phyloP scores from a whole-genome alignment of 2,797 vertebrate genomes.

The Miichthys miiuy region DNA sequence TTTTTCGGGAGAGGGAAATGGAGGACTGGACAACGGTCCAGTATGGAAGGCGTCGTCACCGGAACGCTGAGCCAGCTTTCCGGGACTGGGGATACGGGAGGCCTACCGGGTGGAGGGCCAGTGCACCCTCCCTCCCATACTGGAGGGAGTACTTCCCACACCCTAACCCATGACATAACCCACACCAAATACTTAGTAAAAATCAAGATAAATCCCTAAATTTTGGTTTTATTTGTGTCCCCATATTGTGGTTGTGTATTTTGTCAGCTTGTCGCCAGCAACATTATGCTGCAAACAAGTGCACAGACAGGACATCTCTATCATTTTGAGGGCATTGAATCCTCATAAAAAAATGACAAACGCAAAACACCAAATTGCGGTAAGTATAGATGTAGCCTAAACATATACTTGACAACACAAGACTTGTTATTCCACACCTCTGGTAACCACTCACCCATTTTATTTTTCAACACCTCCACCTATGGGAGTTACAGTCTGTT shows the following conservation, averaged over 20 bases:
- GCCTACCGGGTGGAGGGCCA: no score
- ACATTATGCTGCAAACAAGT: not conserved
- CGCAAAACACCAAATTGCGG: not conserved
- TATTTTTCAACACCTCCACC: conserved; percentile 71
- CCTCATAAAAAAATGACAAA: not conserved
- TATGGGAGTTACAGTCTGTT: conserved; percentile 42
- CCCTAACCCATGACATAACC: not conserved
- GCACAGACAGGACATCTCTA: not conserved
- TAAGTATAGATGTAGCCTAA: not conserved
- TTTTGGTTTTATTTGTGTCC: not conserved
- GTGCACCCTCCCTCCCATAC: no score
- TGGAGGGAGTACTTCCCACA: no score
- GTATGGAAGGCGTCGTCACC: no score
- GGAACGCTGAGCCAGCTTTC: no score
- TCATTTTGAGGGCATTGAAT: not conserved
- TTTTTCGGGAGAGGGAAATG: no score
- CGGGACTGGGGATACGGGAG: no score
- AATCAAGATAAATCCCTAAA: not conserved
- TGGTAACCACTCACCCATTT: conserved; percentile 69
- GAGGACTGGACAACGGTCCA: no score
- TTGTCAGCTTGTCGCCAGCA: not conserved
- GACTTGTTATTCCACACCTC: conserved; percentile 82
- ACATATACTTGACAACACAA: conserved; percentile 8
- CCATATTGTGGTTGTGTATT: not conserved
- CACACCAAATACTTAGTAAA: not conserved